Conservation (phyloP, 2,888 invertebrate species). For the Euspilapteryx auroguttella region DNA sequence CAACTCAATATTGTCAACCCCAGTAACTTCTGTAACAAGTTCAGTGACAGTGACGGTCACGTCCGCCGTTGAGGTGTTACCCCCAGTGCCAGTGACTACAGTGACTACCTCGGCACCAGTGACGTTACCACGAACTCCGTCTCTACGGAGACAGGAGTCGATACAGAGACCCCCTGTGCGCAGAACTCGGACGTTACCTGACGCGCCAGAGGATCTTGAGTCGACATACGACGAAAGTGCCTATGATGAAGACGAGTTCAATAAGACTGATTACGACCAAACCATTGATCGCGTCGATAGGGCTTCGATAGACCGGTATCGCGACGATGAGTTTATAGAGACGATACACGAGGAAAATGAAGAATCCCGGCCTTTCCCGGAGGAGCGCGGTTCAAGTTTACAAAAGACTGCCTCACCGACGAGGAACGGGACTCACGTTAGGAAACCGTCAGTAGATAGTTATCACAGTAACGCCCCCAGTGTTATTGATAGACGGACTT, state of each 20-base stretch:
- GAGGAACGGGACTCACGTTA: constrained; percentile 25
- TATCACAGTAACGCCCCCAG: constrained; percentile 49
- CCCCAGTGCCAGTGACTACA: constrained; percentile 30
- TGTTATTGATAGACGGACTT: constrained; percentile 42
- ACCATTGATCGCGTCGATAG: constrained; percentile 31
- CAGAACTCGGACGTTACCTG: constrained; percentile 46
- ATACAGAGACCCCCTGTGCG: constrained; percentile 51
- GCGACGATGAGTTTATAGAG: constrained; percentile 39
- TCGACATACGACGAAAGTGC: constrained; percentile 54
- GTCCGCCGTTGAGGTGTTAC: constrained; percentile 42
- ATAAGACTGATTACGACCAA: constrained; percentile 57
- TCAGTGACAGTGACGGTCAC: constrained; percentile 27
- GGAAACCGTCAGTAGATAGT: constrained; percentile 49
- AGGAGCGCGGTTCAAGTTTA: constrained; percentile 23
- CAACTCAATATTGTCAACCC: too few relatives aligned
- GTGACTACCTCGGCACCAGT: constrained; percentile 32
- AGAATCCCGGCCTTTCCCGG: constrained; percentile 33
- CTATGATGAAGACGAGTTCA: constrained; percentile 55
- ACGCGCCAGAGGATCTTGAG: constrained; percentile 47
- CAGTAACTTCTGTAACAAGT: constrained; percentile 30
- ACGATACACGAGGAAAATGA: constrained; percentile 30
- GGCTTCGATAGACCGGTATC: constrained; percentile 45
- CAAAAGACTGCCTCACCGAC: constrained; percentile 47
- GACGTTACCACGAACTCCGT: constrained; percentile 40
- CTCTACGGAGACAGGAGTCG: constrained; percentile 50